These are phyloP conservation scores for Coreius guichenoti DNA, from an alignment of 2,797 vertebrate genomes.

Conservation along the genomic window DNA sequence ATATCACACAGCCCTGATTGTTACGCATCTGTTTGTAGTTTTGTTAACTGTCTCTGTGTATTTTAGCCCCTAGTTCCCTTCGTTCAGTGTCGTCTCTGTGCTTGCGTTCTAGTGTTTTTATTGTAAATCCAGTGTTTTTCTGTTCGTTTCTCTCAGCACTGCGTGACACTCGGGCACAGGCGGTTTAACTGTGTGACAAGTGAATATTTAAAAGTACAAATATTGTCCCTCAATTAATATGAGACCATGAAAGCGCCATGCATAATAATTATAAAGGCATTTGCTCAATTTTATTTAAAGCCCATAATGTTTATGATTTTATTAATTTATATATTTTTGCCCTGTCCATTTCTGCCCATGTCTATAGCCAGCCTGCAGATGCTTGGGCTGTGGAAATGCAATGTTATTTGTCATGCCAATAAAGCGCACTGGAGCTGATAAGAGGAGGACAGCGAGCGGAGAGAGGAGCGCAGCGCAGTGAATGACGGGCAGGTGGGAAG, in stretches of 20 bases:
- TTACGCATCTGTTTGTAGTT: not conserved
- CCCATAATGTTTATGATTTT: not conserved
- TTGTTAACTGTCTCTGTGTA: not conserved
- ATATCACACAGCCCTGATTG: not conserved
- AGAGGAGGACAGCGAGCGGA: slow-evolving; percentile 51
- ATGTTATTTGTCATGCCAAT: slow-evolving; percentile 62
- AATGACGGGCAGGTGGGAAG: slow-evolving; percentile 88
- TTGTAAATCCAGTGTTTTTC: not conserved
- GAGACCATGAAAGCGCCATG: not conserved
- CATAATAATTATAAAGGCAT: not conserved
- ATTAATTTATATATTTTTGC: not conserved
- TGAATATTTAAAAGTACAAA: not conserved
- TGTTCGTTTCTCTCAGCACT: not conserved
- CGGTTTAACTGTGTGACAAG: not conserved
- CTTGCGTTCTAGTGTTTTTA: not conserved
- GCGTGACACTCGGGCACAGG: not conserved
- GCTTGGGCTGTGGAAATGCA: slow-evolving; percentile 72
- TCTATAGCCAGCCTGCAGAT: not conserved
- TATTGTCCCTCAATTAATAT: not conserved
- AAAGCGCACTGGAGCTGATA: slow-evolving; percentile 14
- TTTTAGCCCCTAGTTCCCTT: not conserved
- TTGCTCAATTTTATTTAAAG: not conserved
- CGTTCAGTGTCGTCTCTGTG: not conserved
- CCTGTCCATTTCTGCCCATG: not conserved
- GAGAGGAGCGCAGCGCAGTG: slow-evolving; percentile 66